Conservation (phyloP, 2,888 invertebrate species). For the Tanaodytes sp. region DNA sequence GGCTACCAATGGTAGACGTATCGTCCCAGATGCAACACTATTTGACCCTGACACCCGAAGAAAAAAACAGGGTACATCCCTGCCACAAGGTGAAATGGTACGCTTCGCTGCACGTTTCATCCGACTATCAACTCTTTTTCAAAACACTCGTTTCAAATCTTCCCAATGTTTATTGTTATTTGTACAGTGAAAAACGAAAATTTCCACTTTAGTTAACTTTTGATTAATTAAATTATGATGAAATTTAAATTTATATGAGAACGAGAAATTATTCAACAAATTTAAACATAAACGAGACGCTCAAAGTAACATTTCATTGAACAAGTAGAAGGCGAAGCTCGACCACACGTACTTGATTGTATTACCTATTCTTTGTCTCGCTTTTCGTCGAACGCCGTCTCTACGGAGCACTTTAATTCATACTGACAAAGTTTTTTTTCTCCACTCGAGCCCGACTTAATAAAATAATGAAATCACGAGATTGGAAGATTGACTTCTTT, state of each 20-base stretch:
- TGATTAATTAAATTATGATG: too few relatives aligned
- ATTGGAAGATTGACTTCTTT: too few relatives aligned
- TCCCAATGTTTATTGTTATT: not conserved
- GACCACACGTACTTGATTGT: conserved; percentile 25
- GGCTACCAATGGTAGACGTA: too few relatives aligned
- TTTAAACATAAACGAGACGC: too few relatives aligned
- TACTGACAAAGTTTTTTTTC: too few relatives aligned
- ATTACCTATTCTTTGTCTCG: conserved; percentile 18
- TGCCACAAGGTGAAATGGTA: conserved; percentile 69
- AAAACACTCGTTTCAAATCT: not conserved
- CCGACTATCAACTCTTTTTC: not conserved
- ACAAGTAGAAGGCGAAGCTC: conserved; percentile 32
- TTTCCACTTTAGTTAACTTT: too few relatives aligned
- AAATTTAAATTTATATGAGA: too few relatives aligned
- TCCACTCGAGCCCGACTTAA: too few relatives aligned
- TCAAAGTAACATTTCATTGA: conserved; percentile 8
- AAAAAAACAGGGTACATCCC: conserved; percentile 68
- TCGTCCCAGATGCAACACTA: conserved; percentile 65
- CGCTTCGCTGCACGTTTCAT: conserved; percentile 53
- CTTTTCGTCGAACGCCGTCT: conserved; percentile 31
- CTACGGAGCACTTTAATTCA: too few relatives aligned
- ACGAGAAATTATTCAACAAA: too few relatives aligned
- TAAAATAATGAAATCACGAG: too few relatives aligned
- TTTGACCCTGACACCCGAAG: conserved; percentile 66
- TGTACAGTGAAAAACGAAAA: too few relatives aligned